A percentile compares a stretch with the other conserved stretches of the same genome.
phyloP scores from a whole-genome alignment of 2,888 invertebrate species.

The Agrotis segetum region DNA sequence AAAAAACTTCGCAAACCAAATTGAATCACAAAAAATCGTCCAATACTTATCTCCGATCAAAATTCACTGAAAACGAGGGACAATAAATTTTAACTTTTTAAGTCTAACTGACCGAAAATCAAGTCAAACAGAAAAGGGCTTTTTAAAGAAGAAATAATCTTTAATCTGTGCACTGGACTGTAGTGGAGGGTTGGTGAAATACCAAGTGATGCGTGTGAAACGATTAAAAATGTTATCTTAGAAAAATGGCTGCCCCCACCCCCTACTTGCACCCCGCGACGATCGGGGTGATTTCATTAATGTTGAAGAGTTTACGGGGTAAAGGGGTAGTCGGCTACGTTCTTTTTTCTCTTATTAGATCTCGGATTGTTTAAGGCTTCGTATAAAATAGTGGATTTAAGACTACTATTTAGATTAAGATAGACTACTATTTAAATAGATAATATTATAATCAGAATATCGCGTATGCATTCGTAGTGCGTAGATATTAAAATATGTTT shows the following conservation, averaged over 20 bases:
- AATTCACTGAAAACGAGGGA: constrained; percentile 50
- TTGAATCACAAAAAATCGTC: constrained; percentile 55
- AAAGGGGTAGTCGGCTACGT: constrained; percentile 49
- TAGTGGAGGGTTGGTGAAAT: constrained; percentile 68
- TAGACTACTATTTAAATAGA: too few relatives aligned
- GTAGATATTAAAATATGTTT: too few relatives aligned
- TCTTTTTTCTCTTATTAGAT: constrained; percentile 48
- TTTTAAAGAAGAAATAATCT: constrained; percentile 74
- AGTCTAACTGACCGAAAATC: constrained; percentile 70
- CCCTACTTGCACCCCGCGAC: constrained; percentile 13
- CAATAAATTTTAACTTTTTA: constrained; percentile 69
- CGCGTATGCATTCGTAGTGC: too few relatives aligned
- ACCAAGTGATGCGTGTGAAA: constrained; percentile 76
- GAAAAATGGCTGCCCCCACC: constrained; percentile 74
- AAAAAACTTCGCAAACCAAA: constrained; percentile 33
- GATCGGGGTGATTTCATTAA: constrained; percentile 76
- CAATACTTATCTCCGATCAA: constrained; percentile 64
- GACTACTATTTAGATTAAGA: too few relatives aligned
- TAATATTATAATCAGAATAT: too few relatives aligned
- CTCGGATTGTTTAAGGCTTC: constrained; percentile 12
- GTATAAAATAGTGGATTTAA: not conserved
- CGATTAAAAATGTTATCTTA: constrained; percentile 86
- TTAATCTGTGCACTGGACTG: constrained; percentile 77
- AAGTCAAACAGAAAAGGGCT: constrained; percentile 75
- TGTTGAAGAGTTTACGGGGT: constrained; percentile 60